Conservation (phyloP, 2,888 invertebrate genomes). For the Microplitis deprimator region DNA sequence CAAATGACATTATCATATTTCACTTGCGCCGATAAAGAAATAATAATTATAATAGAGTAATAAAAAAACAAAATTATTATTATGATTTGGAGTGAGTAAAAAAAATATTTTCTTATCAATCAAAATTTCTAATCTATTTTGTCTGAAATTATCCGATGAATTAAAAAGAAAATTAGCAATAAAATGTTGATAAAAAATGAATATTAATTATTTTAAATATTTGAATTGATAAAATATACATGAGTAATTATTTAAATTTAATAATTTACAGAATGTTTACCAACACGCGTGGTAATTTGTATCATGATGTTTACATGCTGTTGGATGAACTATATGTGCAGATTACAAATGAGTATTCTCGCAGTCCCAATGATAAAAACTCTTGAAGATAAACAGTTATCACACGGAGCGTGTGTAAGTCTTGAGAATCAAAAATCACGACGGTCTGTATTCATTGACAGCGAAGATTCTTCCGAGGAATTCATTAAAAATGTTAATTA, state of each 20-base stretch:
- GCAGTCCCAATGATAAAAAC: conserved; percentile 63
- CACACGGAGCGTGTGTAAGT: conserved; percentile 44
- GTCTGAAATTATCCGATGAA: neutral
- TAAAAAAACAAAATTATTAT: conserved; percentile 5
- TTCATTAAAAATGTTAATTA: neutral
- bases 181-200: neutral
- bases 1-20: conserved; percentile 3
- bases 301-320: conserved; percentile 83
- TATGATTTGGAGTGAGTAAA: conserved; percentile 27
- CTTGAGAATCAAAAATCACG: neutral
- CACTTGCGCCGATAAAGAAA: neutral
- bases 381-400: conserved; percentile 21
- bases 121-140: neutral
- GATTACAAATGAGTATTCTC: conserved; percentile 81
- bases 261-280: conserved; percentile 70
- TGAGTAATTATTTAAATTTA: neutral
- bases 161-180: neutral
- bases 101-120: neutral
- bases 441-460: conserved; percentile 24
- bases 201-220: neutral
- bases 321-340: conserved; percentile 81
- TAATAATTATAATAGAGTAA: neutral
- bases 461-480: conserved; percentile 9
- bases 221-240: neutral
- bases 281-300: conserved; percentile 74